Evolutionary conservation across 2,888 invertebrate genomes (phyloP).

Genomic region (Rhagophthalmus giganteus): DNA sequence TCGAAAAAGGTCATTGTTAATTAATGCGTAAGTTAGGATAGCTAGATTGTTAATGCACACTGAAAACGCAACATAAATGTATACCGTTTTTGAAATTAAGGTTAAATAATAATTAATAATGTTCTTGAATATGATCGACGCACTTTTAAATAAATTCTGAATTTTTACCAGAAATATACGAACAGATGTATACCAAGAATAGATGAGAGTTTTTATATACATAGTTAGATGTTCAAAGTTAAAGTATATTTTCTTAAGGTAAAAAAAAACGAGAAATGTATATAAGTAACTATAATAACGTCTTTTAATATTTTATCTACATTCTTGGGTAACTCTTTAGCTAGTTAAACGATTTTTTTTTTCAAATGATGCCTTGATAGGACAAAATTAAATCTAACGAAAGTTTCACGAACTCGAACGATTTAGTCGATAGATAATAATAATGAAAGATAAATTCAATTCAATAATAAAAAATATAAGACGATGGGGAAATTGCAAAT

Average conservation of each 20-base stretch:
- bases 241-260: neutral
- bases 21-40: slow-evolving; percentile 52
- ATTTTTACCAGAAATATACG: neutral
- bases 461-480: no score
- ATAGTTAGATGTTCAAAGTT: neutral
- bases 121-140: slow-evolving; percentile 21
- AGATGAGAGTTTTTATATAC: neutral
- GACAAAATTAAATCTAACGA: no score
- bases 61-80: slow-evolving; percentile 39
- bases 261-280: no score
- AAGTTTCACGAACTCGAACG: no score
- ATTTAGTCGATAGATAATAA: no score
- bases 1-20: slow-evolving; percentile 52
- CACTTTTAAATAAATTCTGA: neutral
- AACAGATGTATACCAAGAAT: slow-evolving; percentile 3
- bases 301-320: no score
- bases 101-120: slow-evolving; percentile 17
- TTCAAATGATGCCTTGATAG: no score
- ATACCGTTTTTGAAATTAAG: slow-evolving; percentile 41
- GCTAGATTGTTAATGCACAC: slow-evolving; percentile 45
- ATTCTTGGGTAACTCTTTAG: no score
- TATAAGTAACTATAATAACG: no score
- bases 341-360: no score
- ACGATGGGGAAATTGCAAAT: no score
- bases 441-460: no score